Conservation (phyloP, 2,113 vertebrate genomes). For the Mellivora capensis region DNA sequence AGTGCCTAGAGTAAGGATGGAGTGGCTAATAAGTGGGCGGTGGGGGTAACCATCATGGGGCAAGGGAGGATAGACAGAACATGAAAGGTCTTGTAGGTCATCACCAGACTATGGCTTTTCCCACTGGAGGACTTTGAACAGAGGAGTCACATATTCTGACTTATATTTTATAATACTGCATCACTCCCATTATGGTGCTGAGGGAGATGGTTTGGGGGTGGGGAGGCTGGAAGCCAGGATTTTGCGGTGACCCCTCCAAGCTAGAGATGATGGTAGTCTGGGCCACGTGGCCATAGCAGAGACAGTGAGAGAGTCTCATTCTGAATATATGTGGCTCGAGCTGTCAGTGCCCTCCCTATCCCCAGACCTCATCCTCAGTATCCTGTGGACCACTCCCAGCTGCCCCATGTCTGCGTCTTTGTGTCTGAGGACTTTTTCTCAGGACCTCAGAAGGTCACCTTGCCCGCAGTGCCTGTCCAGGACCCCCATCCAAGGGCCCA, state of each 20-base stretch:
- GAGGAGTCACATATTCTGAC: neutral
- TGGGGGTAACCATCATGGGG: neutral
- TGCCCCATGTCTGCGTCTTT: neutral
- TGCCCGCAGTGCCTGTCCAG: neutral
- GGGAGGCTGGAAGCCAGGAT: neutral
- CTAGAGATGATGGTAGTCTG: neutral
- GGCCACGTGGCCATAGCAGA: fast-evolving
- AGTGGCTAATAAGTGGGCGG: too few species aligned
- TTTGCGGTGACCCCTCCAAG: too few species aligned
- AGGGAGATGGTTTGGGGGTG: too few species aligned
- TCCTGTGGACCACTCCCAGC: too few species aligned
- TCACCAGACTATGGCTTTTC: neutral
- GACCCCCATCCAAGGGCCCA: neutral
- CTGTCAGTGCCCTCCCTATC: fast-evolving
- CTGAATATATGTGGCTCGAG: fast-evolving
- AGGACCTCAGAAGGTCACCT: neutral
- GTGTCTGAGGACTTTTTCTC: neutral
- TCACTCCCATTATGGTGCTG: neutral
- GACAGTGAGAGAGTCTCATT: neutral
- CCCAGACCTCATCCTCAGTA: neutral
- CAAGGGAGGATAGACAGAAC: neutral
- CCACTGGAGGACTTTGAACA: neutral
- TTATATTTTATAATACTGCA: neutral
- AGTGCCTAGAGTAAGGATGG: neutral
- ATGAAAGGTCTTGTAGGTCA: neutral